These are phyloP conservation scores for Melitaea athalia DNA, from an alignment of 2,888 invertebrate genomes.

Conservation along the genomic window DNA sequence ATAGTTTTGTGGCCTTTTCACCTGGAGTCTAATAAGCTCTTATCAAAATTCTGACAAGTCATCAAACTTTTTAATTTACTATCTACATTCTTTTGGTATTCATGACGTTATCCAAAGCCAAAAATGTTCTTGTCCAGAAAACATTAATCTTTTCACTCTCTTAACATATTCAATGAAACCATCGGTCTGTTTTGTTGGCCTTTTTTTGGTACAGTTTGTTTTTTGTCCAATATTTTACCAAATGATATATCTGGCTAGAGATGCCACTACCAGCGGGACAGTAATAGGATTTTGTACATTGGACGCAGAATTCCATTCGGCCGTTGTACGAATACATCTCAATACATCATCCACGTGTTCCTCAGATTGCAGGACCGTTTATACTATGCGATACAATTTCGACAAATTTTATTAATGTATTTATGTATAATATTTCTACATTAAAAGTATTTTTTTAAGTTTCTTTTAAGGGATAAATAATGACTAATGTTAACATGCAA, in stretches of 20 bases:
- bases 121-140: too few relatives aligned
- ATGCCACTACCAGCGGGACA: slow-evolving; percentile 12
- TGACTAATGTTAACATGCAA: too few relatives aligned
- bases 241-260: slow-evolving; percentile 18
- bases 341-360: slow-evolving; percentile 35
- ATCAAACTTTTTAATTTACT: too few relatives aligned
- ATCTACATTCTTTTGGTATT: too few relatives aligned
- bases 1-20: neutral
- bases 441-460: too few relatives aligned
- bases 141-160: too few relatives aligned
- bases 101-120: too few relatives aligned
- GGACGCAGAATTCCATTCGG: slow-evolving; percentile 24
- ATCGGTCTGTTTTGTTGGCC: neutral
- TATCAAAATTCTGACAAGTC: too few relatives aligned
- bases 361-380: slow-evolving; percentile 21
- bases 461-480: too few relatives aligned
- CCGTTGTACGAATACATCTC: slow-evolving; percentile 35
- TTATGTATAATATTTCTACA: too few relatives aligned
- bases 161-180: neutral
- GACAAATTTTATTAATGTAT: neutral
- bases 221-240: slow-evolving; percentile 1
- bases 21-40: too few relatives aligned
- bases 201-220: neutral
- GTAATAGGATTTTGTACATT: slow-evolving; percentile 15
- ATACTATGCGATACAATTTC: slow-evolving; percentile 10